Base-by-base conservation (phyloP, 2,888 invertebrate species). In the Adelphocoris suturalis region DNA sequence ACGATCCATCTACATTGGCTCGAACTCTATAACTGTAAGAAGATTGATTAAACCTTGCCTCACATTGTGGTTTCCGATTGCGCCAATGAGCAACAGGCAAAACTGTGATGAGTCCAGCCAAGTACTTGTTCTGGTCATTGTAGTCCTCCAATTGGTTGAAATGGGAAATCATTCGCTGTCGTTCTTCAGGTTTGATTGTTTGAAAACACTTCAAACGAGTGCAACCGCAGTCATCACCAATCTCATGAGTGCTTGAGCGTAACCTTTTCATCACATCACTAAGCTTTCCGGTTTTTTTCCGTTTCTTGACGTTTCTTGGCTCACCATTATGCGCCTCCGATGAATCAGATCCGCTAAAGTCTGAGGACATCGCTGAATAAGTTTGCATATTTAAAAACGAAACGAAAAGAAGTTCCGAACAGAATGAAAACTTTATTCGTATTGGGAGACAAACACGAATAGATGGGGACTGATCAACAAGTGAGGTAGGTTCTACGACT, bases 201-300 rank as follows among this genome's bases (percentile, higher is more conserved):
- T 87, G 76, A 87, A 90, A 90, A 88, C 88, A 90, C 16, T 88
- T 82, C 46, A 81, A 90, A 23, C 90, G 80, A 23, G 48, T 88
- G 68, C 90, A 90, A 7, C 47, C 57, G 47, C 89, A 89, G 27
- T 89, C 85, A 23, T 52, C 48, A 23, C 89, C 85, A 23, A 28
- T 4, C 37, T 89, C 89, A 27, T 89, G 85, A 5, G 89, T 85
- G 5, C 46, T 57, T 28, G 89, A 61, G 5, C 89, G 5, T 14
- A 89, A 46, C 47, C 68, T 85, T 46, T 47, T 89, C 84, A 89
- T 89, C 14, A 89, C 89, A 23, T 82, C 82, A 46, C 68, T 55
- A 68, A 61, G n/a, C 19, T 3, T 19, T 1, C 84, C 55, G 4
- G 84, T 57, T 2, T 28, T 57, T 27, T 84, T 84, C 23, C 37